Base-by-base conservation (phyloP, 2,888 invertebrate species). In the Agrochola circellaris region DNA sequence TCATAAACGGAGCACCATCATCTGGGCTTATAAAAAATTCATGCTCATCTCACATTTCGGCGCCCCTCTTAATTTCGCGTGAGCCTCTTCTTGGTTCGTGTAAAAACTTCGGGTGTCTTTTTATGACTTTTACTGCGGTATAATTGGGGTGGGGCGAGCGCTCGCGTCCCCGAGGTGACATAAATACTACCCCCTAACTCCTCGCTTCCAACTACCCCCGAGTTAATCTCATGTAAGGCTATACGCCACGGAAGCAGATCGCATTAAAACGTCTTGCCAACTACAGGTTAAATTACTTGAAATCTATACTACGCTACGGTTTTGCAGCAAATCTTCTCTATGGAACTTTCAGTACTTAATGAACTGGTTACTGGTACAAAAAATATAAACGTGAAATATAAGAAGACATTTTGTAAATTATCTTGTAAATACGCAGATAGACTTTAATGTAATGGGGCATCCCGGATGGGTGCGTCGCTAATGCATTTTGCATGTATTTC, bases 121-220 rank as follows among this genome's bases (percentile, higher is more conserved):
- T 96, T 96, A 96, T 96, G 96, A 96, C 96, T 96, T 96, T 96
- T 96, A 96, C 96, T 96, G 96, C 96, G 96, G 96, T 96, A 96
- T 96, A 96, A 96, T 96, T 96, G 96, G 96, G 96, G 95, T 95
- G 96, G 96, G 95, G 96, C 94, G 95, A 95, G 94, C 93, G 93
- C 92, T 93, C 89, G 93, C 93, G 96, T 96, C 96, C 96, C 96
- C 91, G 95, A 96, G 96, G 96, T 96, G 96, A 96, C 96, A 96
- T 96, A 96, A 96, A 96, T 96, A 96, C 95, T 94, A 94, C 95
- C 95, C 95, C 91, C 93, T 90, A 90, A 88, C 93, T 91, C 92
- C 92, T 89, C 89, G 89, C 93, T 91, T 91, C 92, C 93, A 92
- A 94, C 94, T 93, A 93, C 94, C 94, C 92, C 93, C 89, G 93